A percentile compares a stretch with the other conserved stretches of the same genome.
Evolutionary conservation across 2,888 invertebrate genomes (phyloP).

Genomic region (Morpho deidamia): DNA sequence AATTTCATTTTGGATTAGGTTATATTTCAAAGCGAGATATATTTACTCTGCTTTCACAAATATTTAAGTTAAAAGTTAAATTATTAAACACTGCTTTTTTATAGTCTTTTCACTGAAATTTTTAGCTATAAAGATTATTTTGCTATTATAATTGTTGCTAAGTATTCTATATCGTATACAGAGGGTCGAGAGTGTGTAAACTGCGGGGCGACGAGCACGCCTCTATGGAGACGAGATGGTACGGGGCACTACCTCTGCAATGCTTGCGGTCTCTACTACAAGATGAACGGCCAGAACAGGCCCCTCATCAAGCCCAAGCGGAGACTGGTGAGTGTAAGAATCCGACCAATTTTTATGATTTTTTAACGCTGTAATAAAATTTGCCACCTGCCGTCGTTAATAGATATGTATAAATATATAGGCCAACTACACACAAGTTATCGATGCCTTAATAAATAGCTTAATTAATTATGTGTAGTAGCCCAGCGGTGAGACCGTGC

Average conservation of each 20-base stretch:
- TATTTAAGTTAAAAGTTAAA: too few species aligned
- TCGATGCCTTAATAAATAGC: too few species aligned
- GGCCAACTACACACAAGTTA: too few species aligned
- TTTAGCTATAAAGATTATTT: background rate
- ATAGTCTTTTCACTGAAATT: background rate
- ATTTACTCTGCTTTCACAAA: too few species aligned
- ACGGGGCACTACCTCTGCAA: slow-evolving; percentile 99
- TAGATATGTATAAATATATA: too few species aligned
- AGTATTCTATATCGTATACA: slow-evolving; percentile 42
- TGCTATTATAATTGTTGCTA: too few species aligned
- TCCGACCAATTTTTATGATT: slow-evolving; percentile 65
- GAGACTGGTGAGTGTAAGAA: slow-evolving; percentile 96
- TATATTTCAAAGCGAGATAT: too few species aligned
- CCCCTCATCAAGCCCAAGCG: slow-evolving; percentile 99
- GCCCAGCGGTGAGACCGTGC: too few species aligned
- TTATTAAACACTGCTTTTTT: background rate
- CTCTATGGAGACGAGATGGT: slow-evolving; percentile 98
- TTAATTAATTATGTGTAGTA: too few species aligned
- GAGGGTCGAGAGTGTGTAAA: slow-evolving; percentile 99
- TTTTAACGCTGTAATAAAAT: background rate
- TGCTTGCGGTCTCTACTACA: slow-evolving; percentile 99
- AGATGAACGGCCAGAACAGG: slow-evolving; percentile 99
- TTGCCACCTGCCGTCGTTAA: too few species aligned
- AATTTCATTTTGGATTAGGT: too few species aligned
- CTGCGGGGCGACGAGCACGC: slow-evolving; percentile 99